Evolutionary conservation across 2,888 invertebrate genomes (phyloP), one percentile per base, ranked within the genome.

Genomic region (Choreutis nemorana): DNA sequence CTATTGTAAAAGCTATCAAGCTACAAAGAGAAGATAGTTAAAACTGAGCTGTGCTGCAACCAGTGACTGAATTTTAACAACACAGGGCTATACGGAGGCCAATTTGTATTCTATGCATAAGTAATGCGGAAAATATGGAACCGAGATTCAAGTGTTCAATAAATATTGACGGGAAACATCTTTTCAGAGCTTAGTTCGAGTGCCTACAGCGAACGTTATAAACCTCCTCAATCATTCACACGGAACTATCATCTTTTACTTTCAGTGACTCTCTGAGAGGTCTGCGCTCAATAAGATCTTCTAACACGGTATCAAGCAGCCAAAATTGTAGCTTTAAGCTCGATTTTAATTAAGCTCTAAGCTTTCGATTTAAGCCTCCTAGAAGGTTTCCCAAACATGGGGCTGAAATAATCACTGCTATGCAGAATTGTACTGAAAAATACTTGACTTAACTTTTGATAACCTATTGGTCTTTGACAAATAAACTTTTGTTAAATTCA

Each of bases 81-180:
- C 58, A 32, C 32, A 41, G 50, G 48, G 59, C 57, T 52, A 49
- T 55, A 54, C 56, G 55, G 53, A 50, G 60, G 58, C 66, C 73
- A 75, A 75, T 77, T 72, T 75, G 57, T 70, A 62, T 62, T 68
- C 72, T 65, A 75, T 73, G 72, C 75, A 72, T 72, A 72, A 72
- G 62, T 77, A 72, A 73, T 73, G 61, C 58, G 62, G 61, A 70
- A 70, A 70, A 72, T 70, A 66, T 64, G 61, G 53, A 55, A 52
- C 50, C 58, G 58, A 60, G 59, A 64, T 59, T 58, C 50, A 51
- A 62, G 61, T 55, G 53, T 48, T 55, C 55, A 55, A 63, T 66
- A 68, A 70, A 67, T 67, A 67, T 68, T 62, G 58, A 58, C 63
- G 10, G 9, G 7, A 23, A 23, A 11, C 23, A 8, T 23, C 23